A percentile compares a stretch with the other conserved stretches of the same genome.
These are phyloP conservation scores for Aleiodes alternator DNA, from an alignment of 2,888 invertebrate genomes.

Conservation along the genomic window DNA sequence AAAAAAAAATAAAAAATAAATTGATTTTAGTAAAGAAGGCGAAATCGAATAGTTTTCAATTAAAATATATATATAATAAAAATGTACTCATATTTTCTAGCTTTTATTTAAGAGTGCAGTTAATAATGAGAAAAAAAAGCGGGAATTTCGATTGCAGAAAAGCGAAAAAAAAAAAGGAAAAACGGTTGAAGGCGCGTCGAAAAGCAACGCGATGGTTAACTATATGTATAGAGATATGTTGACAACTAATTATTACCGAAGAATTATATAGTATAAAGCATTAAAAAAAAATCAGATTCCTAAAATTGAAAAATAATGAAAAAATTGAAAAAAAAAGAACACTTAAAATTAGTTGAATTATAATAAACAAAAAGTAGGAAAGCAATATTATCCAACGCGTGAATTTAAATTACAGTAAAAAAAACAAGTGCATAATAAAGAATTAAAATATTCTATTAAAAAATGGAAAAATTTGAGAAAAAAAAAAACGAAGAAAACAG, in stretches of 20 bases:
- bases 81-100: slow-evolving; percentile 70
- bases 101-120: slow-evolving; percentile 66
- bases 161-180: slow-evolving; percentile 42
- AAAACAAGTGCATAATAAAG: slow-evolving; percentile 24
- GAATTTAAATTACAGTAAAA: slow-evolving; percentile 42
- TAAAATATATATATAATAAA: slow-evolving; percentile 34
- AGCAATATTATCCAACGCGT: slow-evolving; percentile 58
- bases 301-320: slow-evolving; percentile 21
- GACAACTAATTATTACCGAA: slow-evolving; percentile 61
- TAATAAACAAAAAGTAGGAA: slow-evolving; percentile 56
- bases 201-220: slow-evolving; percentile 64
- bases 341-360: slow-evolving; percentile 46
- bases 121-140: slow-evolving; percentile 34
- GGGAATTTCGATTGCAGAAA: slow-evolving; percentile 27
- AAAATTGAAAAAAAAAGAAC: slow-evolving; percentile 38
- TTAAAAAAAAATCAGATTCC: slow-evolving; percentile 6
- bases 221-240: slow-evolving; percentile 74
- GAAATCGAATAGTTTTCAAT: slow-evolving; percentile 48
- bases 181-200: slow-evolving; percentile 45
- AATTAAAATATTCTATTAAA: slow-evolving; percentile 33
- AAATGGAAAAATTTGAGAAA: slow-evolving; percentile 27
- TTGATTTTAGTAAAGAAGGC: slow-evolving; percentile 39
- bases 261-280: slow-evolving; percentile 55
- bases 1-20: slow-evolving; percentile 17
- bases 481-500: slow-evolving; percentile 38